These are phyloP conservation scores for Acanthurus lineatus DNA, from an alignment of 2,797 vertebrate species.

Conservation along the genomic window DNA sequence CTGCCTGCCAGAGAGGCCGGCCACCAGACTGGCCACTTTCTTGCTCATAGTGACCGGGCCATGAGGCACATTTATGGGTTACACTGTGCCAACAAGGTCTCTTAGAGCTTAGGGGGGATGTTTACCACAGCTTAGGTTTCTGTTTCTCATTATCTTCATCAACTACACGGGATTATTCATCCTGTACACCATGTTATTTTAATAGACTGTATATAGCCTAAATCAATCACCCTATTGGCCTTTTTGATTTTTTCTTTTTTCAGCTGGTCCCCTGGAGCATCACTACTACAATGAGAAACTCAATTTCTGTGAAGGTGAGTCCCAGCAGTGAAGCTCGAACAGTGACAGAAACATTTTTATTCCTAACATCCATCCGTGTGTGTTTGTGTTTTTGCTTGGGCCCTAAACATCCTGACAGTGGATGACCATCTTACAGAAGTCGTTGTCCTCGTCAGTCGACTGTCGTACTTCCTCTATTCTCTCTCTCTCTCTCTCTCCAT, in stretches of 20 bases:
- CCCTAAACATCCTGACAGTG: constrained; percentile 40
- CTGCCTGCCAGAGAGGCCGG: constrained; percentile 87
- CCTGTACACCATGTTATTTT: background rate
- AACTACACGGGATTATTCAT: background rate
- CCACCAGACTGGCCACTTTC: constrained; percentile 85
- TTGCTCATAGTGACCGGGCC: constrained; percentile 75
- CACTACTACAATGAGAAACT: constrained; percentile 91
- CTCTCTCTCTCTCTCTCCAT: constrained; percentile 31
- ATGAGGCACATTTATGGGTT: constrained; percentile 69
- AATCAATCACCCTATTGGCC: constrained; percentile 15
- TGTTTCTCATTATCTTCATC: constrained; percentile 27
- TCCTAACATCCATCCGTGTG: background rate
- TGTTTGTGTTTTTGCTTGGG: constrained; percentile 10
- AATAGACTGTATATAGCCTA: background rate
- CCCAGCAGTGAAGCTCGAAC: constrained; percentile 10
- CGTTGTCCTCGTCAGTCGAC: constrained; percentile 61
- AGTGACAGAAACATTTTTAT: constrained; percentile 8
- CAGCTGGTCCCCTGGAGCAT: constrained; percentile 82
- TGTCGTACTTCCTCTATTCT: constrained; percentile 55
- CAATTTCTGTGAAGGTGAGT: constrained; percentile 89
- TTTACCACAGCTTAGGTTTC: constrained; percentile 77
- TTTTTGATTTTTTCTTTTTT: constrained; percentile 39
- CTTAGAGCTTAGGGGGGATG: constrained; percentile 70
- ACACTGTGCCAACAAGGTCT: constrained; percentile 69
- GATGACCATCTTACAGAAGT: constrained; percentile 72